Evolutionary conservation across 2,113 vertebrate species (phyloP), one percentile per base, ranked within the genome.

Genomic region (Alouatta palliata): DNA sequence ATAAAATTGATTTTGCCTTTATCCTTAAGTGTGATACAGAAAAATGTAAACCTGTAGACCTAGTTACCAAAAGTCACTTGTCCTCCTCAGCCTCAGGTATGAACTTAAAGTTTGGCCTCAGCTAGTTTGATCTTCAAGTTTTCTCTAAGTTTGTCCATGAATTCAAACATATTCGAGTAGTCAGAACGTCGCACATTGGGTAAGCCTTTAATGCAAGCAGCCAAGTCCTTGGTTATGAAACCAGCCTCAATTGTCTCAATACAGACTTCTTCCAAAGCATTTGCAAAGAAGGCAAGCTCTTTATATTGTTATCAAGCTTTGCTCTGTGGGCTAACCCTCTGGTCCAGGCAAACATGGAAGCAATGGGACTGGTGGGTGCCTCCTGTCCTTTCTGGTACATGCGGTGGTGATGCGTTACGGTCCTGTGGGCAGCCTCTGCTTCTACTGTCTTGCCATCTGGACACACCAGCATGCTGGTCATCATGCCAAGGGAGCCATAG

Each of bases 271-370:
- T 99, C 99, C 98, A 99, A 98, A 2, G 99, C 98, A 88, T 99
- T 98, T 3, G 99, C 98, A 94, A 99, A 99, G 52, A 98, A 98
- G 19, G 98, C 95, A 64, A 99, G 99, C 92, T 99, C 99, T 0
- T 94, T 4, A 71, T 99, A 71, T 99, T 99, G 93, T 98, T 98
- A 98, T 99, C 99, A 95, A 99, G 98, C 97, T 99, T 99, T 0
- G 99, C 99, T 96, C 99, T 98, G 98, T 99, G 99, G 87, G 99
- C 99, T 11, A 99, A 98, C 10, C 99, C 99, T 96, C 99, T 99
- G 2, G 99, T 99, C 99, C 99, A 99, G 0, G 99, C 99, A n/a
- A 99, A 99, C 98, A 99, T 99, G 96, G 99, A 99, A 96, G 99
- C 99, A 58, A 99, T 99, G 94, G 99, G 99, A 84, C 99, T 99